phyloP scores from a whole-genome alignment of 2,113 vertebrate species.

The Lichenostomus cassidix region DNA sequence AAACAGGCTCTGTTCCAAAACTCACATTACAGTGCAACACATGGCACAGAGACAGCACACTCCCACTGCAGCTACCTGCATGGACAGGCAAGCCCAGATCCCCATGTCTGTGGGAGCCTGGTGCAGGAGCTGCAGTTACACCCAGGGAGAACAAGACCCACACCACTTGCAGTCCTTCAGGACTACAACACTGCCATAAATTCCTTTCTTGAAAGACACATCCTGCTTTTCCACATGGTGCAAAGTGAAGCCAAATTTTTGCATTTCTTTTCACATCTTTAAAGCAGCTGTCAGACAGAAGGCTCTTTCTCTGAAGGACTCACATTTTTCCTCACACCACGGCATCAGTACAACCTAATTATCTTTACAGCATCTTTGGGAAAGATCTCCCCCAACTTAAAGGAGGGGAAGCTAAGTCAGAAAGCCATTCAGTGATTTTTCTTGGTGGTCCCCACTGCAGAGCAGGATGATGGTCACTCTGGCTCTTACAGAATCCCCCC shows the following conservation, averaged over 20 bases:
- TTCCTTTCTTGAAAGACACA: background rate
- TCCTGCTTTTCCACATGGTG: constrained; percentile 3
- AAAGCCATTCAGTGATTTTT: background rate
- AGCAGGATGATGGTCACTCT: background rate
- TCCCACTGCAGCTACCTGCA: background rate
- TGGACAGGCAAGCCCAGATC: fast-evolving
- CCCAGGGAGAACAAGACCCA: background rate
- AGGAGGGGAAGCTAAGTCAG: background rate
- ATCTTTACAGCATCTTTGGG: background rate
- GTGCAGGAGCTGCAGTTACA: background rate
- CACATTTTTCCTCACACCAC: background rate
- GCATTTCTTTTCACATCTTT: background rate
- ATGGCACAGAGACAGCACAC: background rate
- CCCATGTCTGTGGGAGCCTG: background rate
- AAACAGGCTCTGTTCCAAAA: background rate
- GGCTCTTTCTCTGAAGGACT: background rate
- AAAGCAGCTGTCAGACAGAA: constrained; percentile 25
- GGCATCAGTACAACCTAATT: fast-evolving
- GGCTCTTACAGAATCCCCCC: background rate
- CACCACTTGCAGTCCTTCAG: background rate
- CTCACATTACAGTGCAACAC: background rate
- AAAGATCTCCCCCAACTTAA: background rate
- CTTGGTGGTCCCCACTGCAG: background rate
- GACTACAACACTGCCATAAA: background rate
- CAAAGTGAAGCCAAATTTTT: background rate